Base-by-base conservation (phyloP, 2,888 invertebrate species). In the Archips crataeganus region DNA sequence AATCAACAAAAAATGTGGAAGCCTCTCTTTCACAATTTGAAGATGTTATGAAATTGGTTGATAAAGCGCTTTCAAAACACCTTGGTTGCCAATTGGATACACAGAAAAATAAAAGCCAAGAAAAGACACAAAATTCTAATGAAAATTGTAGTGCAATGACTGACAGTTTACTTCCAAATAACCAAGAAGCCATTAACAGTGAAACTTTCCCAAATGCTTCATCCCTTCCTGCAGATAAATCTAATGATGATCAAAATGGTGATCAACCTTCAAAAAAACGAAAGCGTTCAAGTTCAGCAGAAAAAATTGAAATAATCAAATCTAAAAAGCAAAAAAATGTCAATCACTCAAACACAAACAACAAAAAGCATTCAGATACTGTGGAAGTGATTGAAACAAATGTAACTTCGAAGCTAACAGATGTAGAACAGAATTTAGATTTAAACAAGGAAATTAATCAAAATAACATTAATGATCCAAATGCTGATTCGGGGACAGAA, bases 161-260 rank as follows among this genome's bases (percentile, higher is more conserved):
- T 66, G 93, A 93, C 77, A 84, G 89, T 15, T 79, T 86, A 36
- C 82, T 94, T 51, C 94, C 94, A 32, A 92, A 90, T 77, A 94
- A 94, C 78, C 94, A 90, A 79, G 94, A 94, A 83, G 90, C 80
- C 51, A 15, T 54, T 23, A 54, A 54, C 54, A 51, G 51, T 51
- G 23, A 23, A 54, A 54, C 54, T n/a, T 54, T 54, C 9, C 54
- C 54, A 54, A 54, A 54, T 23, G 23, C 15, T 23, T 23, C 54
- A 23, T 15, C 54, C 8, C 9, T 23, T 6, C 23, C 23, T 54
- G 2, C 15, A 54, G 64, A 36, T 60, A 34, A 32, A n/a, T 39
- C 64, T 57, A 71, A 57, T 11, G 47, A 65, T 57, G 34, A 66
- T 57, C 68, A 70, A 34, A 71, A 57, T 11, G 47, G 67, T 60